Evolutionary conservation across 2,113 vertebrate genomes (phyloP).

Genomic region (Cynocephalus volans): DNA sequence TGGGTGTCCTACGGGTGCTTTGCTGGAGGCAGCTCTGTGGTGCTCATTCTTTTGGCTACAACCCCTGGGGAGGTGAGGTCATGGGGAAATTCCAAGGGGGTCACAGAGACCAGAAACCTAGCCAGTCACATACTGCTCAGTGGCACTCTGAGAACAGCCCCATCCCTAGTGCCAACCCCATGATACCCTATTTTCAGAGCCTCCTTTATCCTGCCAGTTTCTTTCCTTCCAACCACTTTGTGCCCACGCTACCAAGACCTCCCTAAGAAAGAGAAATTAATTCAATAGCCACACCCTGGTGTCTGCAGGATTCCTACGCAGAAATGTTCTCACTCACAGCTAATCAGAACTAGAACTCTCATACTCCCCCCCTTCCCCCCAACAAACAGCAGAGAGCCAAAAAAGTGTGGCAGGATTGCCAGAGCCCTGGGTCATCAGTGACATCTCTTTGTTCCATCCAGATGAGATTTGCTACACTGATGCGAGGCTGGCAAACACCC

Average conservation of each 20-base stretch:
- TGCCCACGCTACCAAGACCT: neutral
- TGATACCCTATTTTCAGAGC: neutral
- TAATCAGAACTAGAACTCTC: neutral
- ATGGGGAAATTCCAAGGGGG: slow-evolving; percentile 51
- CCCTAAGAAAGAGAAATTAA: neutral
- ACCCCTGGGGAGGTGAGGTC: neutral
- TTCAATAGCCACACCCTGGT: neutral
- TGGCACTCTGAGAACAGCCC: neutral
- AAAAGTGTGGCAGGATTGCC: neutral
- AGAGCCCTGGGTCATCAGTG: neutral
- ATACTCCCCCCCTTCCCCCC: neutral
- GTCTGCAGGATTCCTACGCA: neutral
- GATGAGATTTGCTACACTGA: neutral
- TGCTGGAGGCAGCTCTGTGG: neutral
- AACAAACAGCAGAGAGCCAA: neutral
- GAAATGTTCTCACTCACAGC: neutral
- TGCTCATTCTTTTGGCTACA: neutral
- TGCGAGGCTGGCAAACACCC: neutral
- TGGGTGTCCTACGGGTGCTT: neutral
- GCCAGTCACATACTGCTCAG: neutral
- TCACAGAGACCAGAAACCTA: neutral
- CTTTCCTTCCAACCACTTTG: neutral
- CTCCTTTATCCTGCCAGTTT: neutral
- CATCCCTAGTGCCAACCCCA: neutral
- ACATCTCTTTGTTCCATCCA: slow-evolving; percentile 54